Percentiles rank a stretch among this genome's conserved stretches.
These are phyloP conservation scores for Choloepus hoffmanni DNA, from an alignment of 2,113 vertebrate species.

Conservation along the genomic window DNA sequence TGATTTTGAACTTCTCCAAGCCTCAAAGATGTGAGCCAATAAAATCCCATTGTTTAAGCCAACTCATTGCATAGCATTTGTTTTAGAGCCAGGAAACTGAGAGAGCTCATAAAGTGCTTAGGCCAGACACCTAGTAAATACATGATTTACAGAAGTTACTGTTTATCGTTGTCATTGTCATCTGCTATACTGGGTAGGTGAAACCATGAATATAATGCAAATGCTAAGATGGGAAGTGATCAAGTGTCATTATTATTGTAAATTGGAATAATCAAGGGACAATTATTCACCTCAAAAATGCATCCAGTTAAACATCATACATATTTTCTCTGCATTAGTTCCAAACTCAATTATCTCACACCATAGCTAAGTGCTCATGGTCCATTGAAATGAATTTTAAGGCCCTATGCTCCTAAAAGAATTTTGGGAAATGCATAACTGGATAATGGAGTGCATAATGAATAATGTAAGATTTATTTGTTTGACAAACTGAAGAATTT, in stretches of 20 bases:
- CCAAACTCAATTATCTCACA: background rate
- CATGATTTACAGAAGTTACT: background rate
- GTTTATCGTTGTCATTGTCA: background rate
- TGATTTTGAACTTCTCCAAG: too few species aligned
- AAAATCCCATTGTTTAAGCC: too few species aligned
- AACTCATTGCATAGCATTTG: too few species aligned
- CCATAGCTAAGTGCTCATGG: background rate
- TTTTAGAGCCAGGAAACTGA: too few species aligned
- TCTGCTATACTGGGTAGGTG: background rate
- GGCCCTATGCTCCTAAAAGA: background rate
- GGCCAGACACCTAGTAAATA: background rate
- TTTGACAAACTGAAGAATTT: slow-evolving; percentile 5
- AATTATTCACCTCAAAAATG: slow-evolving; percentile 26
- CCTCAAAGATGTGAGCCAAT: too few species aligned
- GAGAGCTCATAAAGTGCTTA: background rate
- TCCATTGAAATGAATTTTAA: background rate
- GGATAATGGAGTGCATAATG: background rate
- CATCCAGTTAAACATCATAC: background rate
- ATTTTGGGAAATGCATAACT: background rate
- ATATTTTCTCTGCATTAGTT: background rate
- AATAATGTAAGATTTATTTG: background rate
- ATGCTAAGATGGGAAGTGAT: slow-evolving; percentile 18
- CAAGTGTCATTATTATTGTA: background rate
- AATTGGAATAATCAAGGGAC: background rate
- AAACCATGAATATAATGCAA: background rate